Conservation (phyloP, 2,888 invertebrate genomes). For the Cerastis rubricosa region DNA sequence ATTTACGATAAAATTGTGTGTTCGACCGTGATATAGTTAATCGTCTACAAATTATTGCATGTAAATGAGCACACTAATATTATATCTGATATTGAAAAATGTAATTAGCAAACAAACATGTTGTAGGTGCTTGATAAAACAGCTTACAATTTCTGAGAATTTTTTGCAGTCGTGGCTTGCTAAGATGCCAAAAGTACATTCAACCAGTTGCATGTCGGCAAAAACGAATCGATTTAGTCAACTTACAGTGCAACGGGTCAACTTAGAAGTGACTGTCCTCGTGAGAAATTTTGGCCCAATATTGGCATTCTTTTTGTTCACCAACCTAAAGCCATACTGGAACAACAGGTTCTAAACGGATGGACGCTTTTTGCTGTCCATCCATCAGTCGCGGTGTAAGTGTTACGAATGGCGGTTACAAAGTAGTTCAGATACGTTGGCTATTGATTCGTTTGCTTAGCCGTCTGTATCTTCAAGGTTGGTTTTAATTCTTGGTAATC, state of each 20-base stretch:
- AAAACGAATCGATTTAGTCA: slow-evolving; percentile 59
- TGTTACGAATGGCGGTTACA: slow-evolving; percentile 44
- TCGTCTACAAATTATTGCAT: slow-evolving; percentile 26
- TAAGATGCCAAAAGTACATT: slow-evolving; percentile 10
- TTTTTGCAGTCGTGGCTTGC: neutral
- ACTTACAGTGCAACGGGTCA: slow-evolving; percentile 55
- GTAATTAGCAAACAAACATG: slow-evolving; percentile 23
- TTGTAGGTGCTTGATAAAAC: slow-evolving; percentile 5
- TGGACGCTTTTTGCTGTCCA: slow-evolving; percentile 46
- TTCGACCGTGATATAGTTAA: slow-evolving; percentile 24
- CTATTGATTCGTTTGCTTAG: slow-evolving; percentile 34
- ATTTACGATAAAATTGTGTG: slow-evolving; percentile 24
- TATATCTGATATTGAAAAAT: slow-evolving; percentile 22
- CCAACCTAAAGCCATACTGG: slow-evolving; percentile 20
- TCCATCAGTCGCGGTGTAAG: slow-evolving; percentile 28
- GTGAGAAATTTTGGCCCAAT: slow-evolving; percentile 68
- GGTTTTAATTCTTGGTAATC: slow-evolving; percentile 41
- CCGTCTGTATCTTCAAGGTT: slow-evolving; percentile 45
- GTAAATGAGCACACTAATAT: slow-evolving; percentile 23
- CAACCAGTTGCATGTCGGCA: slow-evolving; percentile 37
- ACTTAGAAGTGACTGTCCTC: slow-evolving; percentile 63
- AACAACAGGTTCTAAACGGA: slow-evolving; percentile 57
- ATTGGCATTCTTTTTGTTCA: slow-evolving; percentile 69
- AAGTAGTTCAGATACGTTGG: slow-evolving; percentile 55
- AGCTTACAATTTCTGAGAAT: neutral